Evolutionary conservation across 2,113 vertebrate species (phyloP).

Genomic region (Sinocyclocheilus anshuiensis): DNA sequence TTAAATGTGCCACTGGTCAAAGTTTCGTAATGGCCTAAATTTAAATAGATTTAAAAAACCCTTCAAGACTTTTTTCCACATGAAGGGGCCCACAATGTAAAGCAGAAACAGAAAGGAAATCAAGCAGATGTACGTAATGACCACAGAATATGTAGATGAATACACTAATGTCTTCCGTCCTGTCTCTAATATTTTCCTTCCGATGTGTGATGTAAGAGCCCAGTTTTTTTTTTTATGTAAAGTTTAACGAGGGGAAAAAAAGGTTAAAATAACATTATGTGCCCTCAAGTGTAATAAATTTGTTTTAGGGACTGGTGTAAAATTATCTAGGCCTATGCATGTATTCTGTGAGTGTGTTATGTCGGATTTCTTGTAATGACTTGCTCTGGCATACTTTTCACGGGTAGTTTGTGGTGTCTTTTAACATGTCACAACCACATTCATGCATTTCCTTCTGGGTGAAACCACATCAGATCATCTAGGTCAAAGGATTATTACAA

Average conservation of each 20-base stretch:
- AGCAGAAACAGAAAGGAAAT: not conserved
- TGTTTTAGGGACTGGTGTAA: not conserved
- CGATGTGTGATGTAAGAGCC: not conserved
- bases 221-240: not conserved
- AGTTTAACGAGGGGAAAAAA: not conserved
- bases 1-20: not conserved
- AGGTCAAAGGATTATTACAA: not conserved
- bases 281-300: not conserved
- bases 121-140: not conserved
- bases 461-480: not conserved
- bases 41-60: not conserved
- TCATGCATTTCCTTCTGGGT: not conserved
- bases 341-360: conserved; percentile 34
- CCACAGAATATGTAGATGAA: conserved; percentile 5
- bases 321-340: not conserved
- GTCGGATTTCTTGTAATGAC: not conserved
- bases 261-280: not conserved
- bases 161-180: not conserved
- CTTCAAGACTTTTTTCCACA: not conserved
- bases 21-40: not conserved
- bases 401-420: not conserved
- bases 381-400: not conserved
- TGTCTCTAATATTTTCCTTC: not conserved
- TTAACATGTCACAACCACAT: not conserved
- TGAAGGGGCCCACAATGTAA: not conserved